Evolutionary conservation across 2,888 invertebrate genomes (phyloP).

Genomic region (Perizoma affinitatum): DNA sequence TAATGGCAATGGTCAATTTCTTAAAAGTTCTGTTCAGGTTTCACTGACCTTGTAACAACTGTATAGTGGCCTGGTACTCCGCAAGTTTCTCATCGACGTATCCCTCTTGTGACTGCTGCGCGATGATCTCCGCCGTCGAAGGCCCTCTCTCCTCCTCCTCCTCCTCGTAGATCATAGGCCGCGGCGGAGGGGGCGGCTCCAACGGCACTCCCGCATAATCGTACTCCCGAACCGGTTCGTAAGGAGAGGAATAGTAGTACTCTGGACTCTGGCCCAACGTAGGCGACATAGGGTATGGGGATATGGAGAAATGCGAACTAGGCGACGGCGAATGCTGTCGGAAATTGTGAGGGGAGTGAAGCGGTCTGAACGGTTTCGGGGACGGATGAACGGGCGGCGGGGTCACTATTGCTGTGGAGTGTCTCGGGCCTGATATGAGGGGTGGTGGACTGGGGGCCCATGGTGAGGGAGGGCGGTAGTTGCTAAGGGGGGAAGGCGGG

Average conservation of each 20-base stretch:
- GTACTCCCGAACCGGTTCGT: constrained; percentile 85
- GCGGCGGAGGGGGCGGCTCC: constrained; percentile 90
- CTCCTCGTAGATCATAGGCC: constrained; percentile 85
- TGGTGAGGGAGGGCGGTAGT: constrained; percentile 90
- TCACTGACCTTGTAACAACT: constrained; percentile 93
- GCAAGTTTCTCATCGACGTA: constrained; percentile 97
- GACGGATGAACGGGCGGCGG: constrained; percentile 84
- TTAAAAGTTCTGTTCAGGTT: not conserved
- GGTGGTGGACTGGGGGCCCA: constrained; percentile 91
- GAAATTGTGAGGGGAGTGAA: constrained; percentile 74
- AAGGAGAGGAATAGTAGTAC: constrained; percentile 84
- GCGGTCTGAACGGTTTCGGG: constrained; percentile 77
- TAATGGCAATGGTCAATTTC: no score
- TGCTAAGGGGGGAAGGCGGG: constrained; percentile 85
- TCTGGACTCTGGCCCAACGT: constrained; percentile 85
- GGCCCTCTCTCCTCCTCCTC: constrained; percentile 90
- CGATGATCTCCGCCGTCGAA: constrained; percentile 95
- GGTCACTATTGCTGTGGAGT: constrained; percentile 81
- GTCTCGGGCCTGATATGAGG: constrained; percentile 85
- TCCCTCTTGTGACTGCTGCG: constrained; percentile 96
- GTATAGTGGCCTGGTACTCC: constrained; percentile 96
- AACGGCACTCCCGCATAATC: constrained; percentile 90
- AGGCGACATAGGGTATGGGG: constrained; percentile 82
- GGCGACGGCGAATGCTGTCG: constrained; percentile 77
- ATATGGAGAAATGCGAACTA: constrained; percentile 79